These are phyloP conservation scores for Clitarchus hookeri DNA, from an alignment of 2,888 invertebrate species.

Conservation along the genomic window DNA sequence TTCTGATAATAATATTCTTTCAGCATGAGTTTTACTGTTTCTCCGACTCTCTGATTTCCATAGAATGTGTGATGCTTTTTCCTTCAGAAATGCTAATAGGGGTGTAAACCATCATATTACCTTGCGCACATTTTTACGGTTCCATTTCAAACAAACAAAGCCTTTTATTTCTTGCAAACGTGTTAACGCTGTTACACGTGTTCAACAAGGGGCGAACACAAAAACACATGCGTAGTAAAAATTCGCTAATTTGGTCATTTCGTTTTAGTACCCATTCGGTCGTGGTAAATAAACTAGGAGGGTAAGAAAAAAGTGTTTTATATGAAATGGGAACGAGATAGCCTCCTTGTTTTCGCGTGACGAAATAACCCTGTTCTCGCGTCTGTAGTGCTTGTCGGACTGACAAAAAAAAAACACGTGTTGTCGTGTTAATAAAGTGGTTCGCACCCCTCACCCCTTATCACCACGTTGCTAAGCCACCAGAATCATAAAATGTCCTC, in stretches of 20 bases:
- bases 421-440: slow-evolving; percentile 4
- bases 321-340: not conserved
- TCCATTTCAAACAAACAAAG: too few species aligned
- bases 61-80: too few species aligned
- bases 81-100: too few species aligned
- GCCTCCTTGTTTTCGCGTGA: not conserved
- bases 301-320: not conserved
- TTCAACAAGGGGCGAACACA: not conserved
- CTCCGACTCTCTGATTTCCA: too few species aligned
- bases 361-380: slow-evolving; percentile 1
- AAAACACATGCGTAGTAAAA: not conserved
- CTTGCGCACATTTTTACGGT: too few species aligned
- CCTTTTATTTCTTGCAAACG: not conserved
- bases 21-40: too few species aligned
- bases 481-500: not conserved
- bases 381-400: not conserved
- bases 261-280: not conserved
- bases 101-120: too few species aligned
- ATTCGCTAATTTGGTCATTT: not conserved
- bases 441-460: not conserved
- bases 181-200: not conserved
- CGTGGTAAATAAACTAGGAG: not conserved
- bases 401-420: not conserved
- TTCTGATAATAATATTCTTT: too few species aligned
- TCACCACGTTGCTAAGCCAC: not conserved